A percentile compares a stretch with the other conserved stretches of the same genome.
Conservation (phyloP, 2,797 vertebrate species). For the Oreortyx pictus region DNA sequence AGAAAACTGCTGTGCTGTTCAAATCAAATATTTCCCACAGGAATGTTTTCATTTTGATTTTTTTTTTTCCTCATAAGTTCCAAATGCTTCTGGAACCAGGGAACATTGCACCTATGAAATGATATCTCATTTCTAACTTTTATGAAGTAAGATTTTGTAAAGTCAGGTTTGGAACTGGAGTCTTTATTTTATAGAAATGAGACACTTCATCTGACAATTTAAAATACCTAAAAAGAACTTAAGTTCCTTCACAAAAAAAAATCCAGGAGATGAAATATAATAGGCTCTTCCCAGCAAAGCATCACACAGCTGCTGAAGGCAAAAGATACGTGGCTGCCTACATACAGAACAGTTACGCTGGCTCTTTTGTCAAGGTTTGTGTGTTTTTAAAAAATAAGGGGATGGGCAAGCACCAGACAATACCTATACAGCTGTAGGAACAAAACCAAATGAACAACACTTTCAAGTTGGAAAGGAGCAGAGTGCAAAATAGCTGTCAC, state of each 20-base stretch:
- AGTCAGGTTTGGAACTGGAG: neutral
- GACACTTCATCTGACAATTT: neutral
- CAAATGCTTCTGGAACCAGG: neutral
- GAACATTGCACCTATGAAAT: neutral
- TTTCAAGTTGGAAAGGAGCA: neutral
- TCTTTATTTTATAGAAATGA: neutral
- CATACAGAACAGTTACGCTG: neutral
- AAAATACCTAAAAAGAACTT: neutral
- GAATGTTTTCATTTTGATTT: neutral
- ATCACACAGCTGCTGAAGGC: neutral
- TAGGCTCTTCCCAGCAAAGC: neutral
- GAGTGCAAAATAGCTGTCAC: neutral
- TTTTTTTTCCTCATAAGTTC: neutral
- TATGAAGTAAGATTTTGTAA: neutral
- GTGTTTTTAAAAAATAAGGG: neutral
- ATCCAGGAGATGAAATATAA: neutral
- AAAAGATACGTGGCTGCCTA: neutral
- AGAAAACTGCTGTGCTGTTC: conserved; percentile 5
- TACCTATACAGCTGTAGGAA: neutral
- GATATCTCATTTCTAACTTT: neutral
- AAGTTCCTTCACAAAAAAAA: neutral
- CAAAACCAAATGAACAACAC: neutral
- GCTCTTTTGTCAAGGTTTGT: neutral
- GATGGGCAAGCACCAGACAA: neutral
- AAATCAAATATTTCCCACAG: neutral